Percentiles rank a stretch among this genome's conserved stretches.
These are phyloP conservation scores for Ptyas mucosa DNA, from an alignment of 2,113 vertebrate species.

Conservation along the genomic window DNA sequence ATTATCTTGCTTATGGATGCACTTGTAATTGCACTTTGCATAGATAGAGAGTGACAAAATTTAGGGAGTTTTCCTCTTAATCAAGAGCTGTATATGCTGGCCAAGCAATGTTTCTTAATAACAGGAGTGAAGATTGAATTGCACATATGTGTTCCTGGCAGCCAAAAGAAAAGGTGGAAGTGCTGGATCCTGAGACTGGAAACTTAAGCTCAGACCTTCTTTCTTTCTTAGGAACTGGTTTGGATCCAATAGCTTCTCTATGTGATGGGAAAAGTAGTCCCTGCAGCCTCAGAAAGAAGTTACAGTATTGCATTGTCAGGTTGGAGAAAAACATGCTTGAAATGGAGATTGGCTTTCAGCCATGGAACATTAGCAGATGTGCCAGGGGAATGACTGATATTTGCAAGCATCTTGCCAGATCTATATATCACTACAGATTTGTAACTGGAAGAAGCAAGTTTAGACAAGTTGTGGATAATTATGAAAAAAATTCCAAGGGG, in stretches of 20 bases:
- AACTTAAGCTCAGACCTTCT: not conserved
- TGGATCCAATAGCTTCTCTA: not conserved
- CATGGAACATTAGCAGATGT: constrained; percentile 51
- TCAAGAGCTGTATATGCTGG: rapidly evolving
- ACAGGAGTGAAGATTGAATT: not conserved
- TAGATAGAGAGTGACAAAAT: not conserved
- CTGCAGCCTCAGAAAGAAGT: not conserved
- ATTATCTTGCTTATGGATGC: not conserved
- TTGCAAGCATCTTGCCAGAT: constrained; percentile 44
- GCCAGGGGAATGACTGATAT: constrained; percentile 63
- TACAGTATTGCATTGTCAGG: not conserved
- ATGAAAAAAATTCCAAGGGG: constrained; percentile 24
- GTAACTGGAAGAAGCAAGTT: constrained; percentile 54
- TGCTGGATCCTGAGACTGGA: not conserved
- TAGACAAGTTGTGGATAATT: constrained; percentile 52
- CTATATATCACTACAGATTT: constrained; percentile 26
- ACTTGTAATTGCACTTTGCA: not conserved
- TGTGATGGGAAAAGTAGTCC: constrained; percentile 34
- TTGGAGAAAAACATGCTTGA: constrained; percentile 52
- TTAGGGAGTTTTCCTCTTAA: not conserved
- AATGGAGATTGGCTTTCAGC: constrained; percentile 41
- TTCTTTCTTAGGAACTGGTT: not conserved
- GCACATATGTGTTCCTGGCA: not conserved
- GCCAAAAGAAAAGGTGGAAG: not conserved
- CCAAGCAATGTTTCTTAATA: not conserved